Evolutionary conservation across 1,140 invertebrate species (phyloP).

Genomic region (Orchestia grillus): DNA sequence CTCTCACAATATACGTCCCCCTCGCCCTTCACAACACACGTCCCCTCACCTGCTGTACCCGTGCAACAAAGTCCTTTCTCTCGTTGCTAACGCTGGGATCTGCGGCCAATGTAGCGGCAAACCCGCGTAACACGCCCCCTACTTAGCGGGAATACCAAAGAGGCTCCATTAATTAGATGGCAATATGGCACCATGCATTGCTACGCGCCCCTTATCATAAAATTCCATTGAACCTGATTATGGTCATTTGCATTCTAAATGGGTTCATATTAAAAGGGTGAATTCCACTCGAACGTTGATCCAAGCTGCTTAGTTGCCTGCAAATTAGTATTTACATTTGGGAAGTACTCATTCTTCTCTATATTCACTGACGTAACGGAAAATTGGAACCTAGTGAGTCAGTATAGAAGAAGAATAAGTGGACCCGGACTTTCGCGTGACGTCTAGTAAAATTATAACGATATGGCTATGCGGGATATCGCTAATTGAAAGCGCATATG

Average conservation of each 20-base stretch:
- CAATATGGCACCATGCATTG: conserved; percentile 32
- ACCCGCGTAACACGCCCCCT: background rate
- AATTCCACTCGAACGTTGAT: conserved; percentile 25
- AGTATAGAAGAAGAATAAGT: background rate
- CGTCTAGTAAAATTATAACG: background rate
- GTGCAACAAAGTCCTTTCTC: background rate
- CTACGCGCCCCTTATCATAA: conserved; percentile 19
- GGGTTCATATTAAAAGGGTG: conserved; percentile 1
- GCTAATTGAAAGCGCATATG: background rate
- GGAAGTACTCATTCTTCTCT: background rate
- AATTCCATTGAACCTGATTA: conserved; percentile 50
- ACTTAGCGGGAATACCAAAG: conserved; percentile 33
- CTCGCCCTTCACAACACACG: background rate
- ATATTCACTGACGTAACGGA: background rate
- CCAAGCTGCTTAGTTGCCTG: background rate
- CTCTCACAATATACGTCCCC: background rate
- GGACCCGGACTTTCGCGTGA: background rate
- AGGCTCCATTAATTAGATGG: conserved; percentile 29
- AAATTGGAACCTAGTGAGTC: background rate
- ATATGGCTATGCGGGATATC: background rate
- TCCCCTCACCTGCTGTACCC: background rate
- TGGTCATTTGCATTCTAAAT: conserved; percentile 56
- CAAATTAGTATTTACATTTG: background rate
- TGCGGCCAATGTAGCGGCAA: conserved; percentile 4
- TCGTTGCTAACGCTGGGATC: background rate